These are phyloP conservation scores for Platypus cylindrus DNA, from an alignment of 2,888 invertebrate genomes.

Conservation along the genomic window DNA sequence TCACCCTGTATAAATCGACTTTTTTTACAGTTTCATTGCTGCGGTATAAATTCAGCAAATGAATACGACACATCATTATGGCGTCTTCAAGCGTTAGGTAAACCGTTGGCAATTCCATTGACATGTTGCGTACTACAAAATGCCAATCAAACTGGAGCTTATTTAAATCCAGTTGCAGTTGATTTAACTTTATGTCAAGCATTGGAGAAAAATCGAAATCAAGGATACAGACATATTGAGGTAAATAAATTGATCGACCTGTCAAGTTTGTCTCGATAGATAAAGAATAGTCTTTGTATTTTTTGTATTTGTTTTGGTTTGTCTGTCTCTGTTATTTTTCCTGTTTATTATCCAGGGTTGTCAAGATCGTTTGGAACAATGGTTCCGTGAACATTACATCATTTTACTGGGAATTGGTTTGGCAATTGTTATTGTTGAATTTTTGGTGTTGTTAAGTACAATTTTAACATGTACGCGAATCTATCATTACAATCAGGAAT, in stretches of 20 bases:
- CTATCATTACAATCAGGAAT: conserved; percentile 39
- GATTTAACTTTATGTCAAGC: conserved; percentile 62
- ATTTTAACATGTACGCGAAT: conserved; percentile 57
- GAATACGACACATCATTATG: conserved; percentile 74
- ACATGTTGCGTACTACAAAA: conserved; percentile 49
- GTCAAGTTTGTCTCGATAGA: no score
- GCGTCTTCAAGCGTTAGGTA: conserved; percentile 62
- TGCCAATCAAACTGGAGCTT: conserved; percentile 41
- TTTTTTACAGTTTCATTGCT: conserved; percentile 56
- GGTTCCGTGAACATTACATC: conserved; percentile 65
- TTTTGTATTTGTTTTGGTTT: neutral
- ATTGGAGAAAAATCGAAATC: conserved; percentile 41
- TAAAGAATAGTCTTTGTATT: no score
- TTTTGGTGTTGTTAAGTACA: conserved; percentile 56
- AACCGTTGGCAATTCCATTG: conserved; percentile 34
- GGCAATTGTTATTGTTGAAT: conserved; percentile 56
- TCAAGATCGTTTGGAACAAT: conserved; percentile 52
- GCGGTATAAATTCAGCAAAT: conserved; percentile 63
- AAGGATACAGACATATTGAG: conserved; percentile 45
- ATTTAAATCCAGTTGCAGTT: conserved; percentile 63
- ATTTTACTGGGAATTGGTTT: conserved; percentile 54
- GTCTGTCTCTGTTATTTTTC: neutral
- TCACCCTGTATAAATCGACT: neutral
- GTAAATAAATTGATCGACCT: no score
- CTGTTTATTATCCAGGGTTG: no score